Base-by-base conservation (phyloP, 1,140 invertebrate genomes). In the Heterodera carotae region DNA sequence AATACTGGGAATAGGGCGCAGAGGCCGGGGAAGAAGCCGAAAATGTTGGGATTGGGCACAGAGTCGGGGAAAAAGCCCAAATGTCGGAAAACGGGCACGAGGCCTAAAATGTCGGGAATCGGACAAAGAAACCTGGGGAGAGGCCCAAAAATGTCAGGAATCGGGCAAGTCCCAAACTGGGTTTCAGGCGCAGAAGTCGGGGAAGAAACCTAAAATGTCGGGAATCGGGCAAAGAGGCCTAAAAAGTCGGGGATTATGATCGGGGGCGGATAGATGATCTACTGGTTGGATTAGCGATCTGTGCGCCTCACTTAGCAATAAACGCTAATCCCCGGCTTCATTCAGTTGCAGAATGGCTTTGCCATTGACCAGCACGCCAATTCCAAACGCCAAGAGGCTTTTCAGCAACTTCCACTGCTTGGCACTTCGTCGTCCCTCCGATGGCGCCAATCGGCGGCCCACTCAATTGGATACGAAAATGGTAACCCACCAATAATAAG, bases 391-490 rank as follows among this genome's bases (percentile, higher is more conserved):
- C 72, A 74, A 62, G 64, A 74, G n/a, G 62, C 62, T 18, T 29
- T 10, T n/a, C n/a, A 31, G 3, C n/a, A n/a, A n/a, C 62, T 34
- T 6, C 48, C 64, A 27, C 64, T 74, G 39, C 48, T 56, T 3
- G 48, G 15, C 48, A 18, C 12, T 22, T 15, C 18, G 5, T 18
- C 59, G 34, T n/a, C 70, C 1, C 31, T 81, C 25, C 64, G 80
- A 36, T 81, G 80, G 80, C 73, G 80, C 29, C 72, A 76, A 27
- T 81, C 80, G 0, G 80, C 80, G 0, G 80, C 72, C 6, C 81
- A 81, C 60, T 81, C 80, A 22, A 81, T 81, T 69, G 80, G 80
- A 22, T 81, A 81, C 48, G 80, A 81, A 3, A 80, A 83, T 29
- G 80, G 48, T 56, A 43, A 8, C 39, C 39, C 39, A 6, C 39